Evolutionary conservation across 2,113 vertebrate species (phyloP).

Genomic region (Sceloporus undulatus): DNA sequence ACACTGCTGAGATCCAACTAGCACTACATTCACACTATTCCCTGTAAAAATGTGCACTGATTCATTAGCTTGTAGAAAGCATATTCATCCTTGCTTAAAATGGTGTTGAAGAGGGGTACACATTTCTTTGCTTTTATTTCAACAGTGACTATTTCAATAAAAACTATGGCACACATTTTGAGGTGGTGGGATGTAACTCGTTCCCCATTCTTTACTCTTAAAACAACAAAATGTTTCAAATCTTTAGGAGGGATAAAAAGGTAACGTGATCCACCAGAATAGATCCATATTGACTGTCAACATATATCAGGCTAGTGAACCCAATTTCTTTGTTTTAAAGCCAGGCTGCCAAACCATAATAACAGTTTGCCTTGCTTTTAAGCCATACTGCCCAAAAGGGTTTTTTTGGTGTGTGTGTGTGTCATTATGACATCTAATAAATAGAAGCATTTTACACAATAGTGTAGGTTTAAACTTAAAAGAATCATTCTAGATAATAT

Average conservation of each 20-base stretch:
- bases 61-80: not conserved
- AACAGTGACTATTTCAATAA: not conserved
- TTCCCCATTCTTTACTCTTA: not conserved
- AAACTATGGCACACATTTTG: not conserved
- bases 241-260: not conserved
- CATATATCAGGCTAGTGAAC: not conserved
- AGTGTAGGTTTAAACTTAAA: not conserved
- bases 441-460: not conserved
- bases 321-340: not conserved
- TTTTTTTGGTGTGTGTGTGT: not conserved
- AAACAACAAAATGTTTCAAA: not conserved
- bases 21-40: not conserved
- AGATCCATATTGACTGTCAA: not conserved
- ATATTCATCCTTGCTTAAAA: not conserved
- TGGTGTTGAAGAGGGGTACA: not conserved
- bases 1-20: slow-evolving; percentile 8
- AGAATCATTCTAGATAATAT: not conserved
- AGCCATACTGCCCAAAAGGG: not conserved
- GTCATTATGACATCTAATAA: not conserved
- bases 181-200: not conserved
- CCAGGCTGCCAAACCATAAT: not conserved
- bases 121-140: not conserved
- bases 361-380: not conserved
- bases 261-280: not conserved
- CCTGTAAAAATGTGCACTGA: not conserved